Percentiles rank a stretch among this genome's conserved stretches.
Conservation (phyloP, 2,888 invertebrate species). For the Philopedon plagiatum region DNA sequence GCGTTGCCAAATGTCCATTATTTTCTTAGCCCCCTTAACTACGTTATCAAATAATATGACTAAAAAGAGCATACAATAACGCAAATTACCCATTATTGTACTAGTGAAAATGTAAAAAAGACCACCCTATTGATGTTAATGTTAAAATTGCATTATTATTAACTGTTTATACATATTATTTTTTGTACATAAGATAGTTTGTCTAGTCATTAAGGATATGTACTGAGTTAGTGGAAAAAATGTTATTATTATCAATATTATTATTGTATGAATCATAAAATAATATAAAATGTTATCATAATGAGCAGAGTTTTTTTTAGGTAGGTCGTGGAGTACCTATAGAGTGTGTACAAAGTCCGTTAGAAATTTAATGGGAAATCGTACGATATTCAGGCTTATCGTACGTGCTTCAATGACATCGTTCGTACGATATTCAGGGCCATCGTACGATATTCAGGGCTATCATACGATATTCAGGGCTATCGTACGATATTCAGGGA, state of each 20-base stretch:
- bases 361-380: too few relatives aligned
- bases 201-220: constrained; percentile 47
- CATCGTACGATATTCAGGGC: too few relatives aligned
- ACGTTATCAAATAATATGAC: too few relatives aligned
- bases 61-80: background rate
- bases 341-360: too few relatives aligned
- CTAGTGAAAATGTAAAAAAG: background rate
- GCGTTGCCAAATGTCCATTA: too few relatives aligned
- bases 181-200: constrained; percentile 45
- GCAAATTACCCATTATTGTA: background rate
- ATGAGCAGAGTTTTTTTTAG: background rate
- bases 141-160: constrained; percentile 21
- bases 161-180: constrained; percentile 8
- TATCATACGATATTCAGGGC: too few relatives aligned
- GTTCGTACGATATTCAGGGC: too few relatives aligned
- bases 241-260: constrained; percentile 46
- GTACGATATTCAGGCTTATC: too few relatives aligned
- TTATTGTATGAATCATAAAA: constrained; percentile 38
- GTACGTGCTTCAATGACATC: too few relatives aligned
- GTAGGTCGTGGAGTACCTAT: too few relatives aligned
- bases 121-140: constrained; percentile 17
- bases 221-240: constrained; percentile 50
- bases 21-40: too few relatives aligned
- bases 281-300: constrained; percentile 42
- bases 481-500: too few relatives aligned